Evolutionary conservation across 2,888 invertebrate species (phyloP), one percentile per base, ranked within the genome.

Genomic region (Eurois occulta): DNA sequence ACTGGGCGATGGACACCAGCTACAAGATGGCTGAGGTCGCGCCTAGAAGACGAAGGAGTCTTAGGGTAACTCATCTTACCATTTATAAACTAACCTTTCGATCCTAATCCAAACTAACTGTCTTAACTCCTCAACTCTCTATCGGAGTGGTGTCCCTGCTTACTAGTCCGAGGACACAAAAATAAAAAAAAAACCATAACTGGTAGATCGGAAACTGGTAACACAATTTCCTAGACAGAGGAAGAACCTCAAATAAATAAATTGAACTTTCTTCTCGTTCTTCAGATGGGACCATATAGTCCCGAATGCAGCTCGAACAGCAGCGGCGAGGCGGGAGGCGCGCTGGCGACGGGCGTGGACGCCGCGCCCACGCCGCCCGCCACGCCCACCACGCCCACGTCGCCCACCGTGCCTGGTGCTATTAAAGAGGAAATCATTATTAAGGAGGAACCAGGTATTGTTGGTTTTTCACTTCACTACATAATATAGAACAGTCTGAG

Each of bases 1-100:
- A 97, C 92, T 97, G 97, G 97, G 97, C 97, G 38, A 97, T 97
- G 94, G 97, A 97, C 91, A 96, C 96, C 86, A 96, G 95, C 85
- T 96, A 97, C 90, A 96, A 96, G 79, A 95, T 97, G 91, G 97
- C 97, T 0, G 97, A 97, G 85, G 96, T 96, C 48, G 95, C 97
- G 48, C 95, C 96, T 8, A 92, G 97, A 72, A 95, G 97, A 84
- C 96, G 97, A 41, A 94, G 96, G 71, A 97, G 97, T 87, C 90
- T 97, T 16, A 92, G 97, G 93, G 97, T 97, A 5, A 38, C 0
- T 2, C 38, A 38, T 10, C 60, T 32, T 32, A 8, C 0, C 8
- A 3, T 16, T 18, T 13, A 21, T 32, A 28, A 58, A 13, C 2
- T 58, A 28, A n/a, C 28, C 8, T 32, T 18, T 60, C 18, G 8